Evolutionary conservation across 1,140 invertebrate genomes (phyloP).

Genomic region (Sitophilus oryzae): DNA sequence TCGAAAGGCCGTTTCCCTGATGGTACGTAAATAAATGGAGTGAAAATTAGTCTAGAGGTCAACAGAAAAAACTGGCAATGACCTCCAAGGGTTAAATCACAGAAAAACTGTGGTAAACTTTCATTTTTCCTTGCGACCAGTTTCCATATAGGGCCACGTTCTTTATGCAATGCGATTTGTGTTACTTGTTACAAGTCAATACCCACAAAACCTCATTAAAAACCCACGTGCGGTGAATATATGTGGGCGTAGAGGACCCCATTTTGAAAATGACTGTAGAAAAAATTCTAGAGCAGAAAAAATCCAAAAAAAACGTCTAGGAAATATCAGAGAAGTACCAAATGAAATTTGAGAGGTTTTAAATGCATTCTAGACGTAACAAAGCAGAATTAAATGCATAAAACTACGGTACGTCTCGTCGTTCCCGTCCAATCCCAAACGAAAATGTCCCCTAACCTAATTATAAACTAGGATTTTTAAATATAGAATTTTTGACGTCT

Average conservation of each 20-base stretch:
- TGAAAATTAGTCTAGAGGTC: not conserved
- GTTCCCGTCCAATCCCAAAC: too few species aligned
- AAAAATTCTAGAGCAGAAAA: constrained; percentile 5
- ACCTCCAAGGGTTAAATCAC: not conserved
- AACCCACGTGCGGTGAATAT: constrained; percentile 13
- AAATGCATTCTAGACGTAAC: not conserved
- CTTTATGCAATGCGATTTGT: constrained; percentile 2
- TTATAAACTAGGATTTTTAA: constrained; percentile 23
- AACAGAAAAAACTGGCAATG: not conserved
- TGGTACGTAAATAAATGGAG: constrained; percentile 1
- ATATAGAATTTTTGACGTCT: constrained; percentile 16
- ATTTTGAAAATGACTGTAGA: constrained; percentile 15
- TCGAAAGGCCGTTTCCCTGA: too few species aligned
- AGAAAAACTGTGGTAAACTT: not conserved
- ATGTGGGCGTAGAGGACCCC: constrained; percentile 16
- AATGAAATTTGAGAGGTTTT: not conserved
- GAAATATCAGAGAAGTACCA: not conserved
- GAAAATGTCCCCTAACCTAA: constrained; percentile 25
- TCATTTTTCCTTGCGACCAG: constrained; percentile 14
- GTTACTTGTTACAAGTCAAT: constrained; percentile 19
- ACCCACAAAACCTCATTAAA: constrained; percentile 16
- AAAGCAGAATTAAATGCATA: constrained; percentile 7
- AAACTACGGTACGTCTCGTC: too few species aligned
- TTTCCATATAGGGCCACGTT: constrained; percentile 17
- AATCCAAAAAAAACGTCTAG: not conserved